Conservation (phyloP, 92 coral and sea anemone species). For the Virgularia gustaviana region DNA sequence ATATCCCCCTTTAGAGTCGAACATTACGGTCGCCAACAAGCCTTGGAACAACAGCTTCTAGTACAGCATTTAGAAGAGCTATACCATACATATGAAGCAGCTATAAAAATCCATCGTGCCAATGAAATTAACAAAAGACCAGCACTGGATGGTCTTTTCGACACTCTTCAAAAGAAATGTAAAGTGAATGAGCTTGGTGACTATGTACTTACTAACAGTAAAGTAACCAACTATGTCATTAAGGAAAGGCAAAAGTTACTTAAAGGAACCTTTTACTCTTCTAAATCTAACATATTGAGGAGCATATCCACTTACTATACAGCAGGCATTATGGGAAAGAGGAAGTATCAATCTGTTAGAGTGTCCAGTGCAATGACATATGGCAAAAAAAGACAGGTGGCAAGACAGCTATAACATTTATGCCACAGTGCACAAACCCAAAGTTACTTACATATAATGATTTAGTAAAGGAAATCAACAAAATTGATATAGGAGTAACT, state of each 20-base stretch:
- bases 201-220: conserved; percentile 47
- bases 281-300: conserved; percentile 44
- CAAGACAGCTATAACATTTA: conserved; percentile 46
- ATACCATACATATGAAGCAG: conserved; percentile 41
- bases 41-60: background rate
- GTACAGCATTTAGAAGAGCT: conserved; percentile 27
- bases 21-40: conserved; percentile 34
- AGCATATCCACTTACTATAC: conserved; percentile 62
- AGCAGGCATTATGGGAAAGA: conserved; percentile 64
- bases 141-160: conserved; percentile 55
- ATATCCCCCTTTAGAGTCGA: no score
- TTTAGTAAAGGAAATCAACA: conserved; percentile 50
- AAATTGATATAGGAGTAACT: conserved; percentile 57
- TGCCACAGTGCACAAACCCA: conserved; percentile 62
- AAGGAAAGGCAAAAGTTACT: conserved; percentile 35
- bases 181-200: conserved; percentile 56
- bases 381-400: conserved; percentile 53
- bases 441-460: conserved; percentile 59
- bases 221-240: conserved; percentile 50
- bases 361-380: conserved; percentile 53
- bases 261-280: conserved; percentile 36
- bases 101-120: conserved; percentile 49
- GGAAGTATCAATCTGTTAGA: conserved; percentile 60
- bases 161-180: conserved; percentile 56
- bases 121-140: conserved; percentile 48